Conservation (phyloP, 2,113 vertebrate genomes). For the Accipiter virgatus region DNA sequence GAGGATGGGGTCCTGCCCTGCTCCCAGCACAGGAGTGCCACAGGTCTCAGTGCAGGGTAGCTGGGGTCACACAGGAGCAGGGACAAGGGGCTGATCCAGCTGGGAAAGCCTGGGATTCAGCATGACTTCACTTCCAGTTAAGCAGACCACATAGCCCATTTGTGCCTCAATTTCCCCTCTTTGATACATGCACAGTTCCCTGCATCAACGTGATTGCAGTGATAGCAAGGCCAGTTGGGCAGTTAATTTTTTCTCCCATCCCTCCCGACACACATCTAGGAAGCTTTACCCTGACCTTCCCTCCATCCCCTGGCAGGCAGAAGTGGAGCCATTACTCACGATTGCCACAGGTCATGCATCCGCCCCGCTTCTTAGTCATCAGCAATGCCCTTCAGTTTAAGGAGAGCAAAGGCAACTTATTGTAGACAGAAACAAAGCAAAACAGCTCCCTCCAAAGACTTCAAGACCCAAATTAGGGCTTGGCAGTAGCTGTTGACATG, state of each 20-base stretch:
- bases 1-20: too few relatives aligned
- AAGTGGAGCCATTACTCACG: background rate
- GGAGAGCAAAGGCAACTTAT: background rate
- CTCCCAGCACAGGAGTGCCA: background rate
- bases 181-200: background rate
- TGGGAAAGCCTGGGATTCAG: background rate
- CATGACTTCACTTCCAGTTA: background rate
- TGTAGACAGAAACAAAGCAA: background rate
- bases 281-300: background rate
- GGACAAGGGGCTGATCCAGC: background rate
- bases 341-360: background rate
- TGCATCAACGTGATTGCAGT: background rate
- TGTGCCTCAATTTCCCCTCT: background rate
- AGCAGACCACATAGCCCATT: too few relatives aligned
- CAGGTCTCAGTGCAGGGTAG: background rate
- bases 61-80: background rate
- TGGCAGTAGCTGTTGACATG: background rate
- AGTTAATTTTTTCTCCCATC: background rate
- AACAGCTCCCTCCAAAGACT: background rate
- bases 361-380: background rate
- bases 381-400: background rate
- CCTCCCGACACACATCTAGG: background rate
- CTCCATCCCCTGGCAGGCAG: background rate
- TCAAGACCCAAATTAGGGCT: background rate
- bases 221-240: background rate